Evolutionary conservation across 2,797 vertebrate genomes (phyloP).

Genomic region (Chiloscyllium punctatum): DNA sequence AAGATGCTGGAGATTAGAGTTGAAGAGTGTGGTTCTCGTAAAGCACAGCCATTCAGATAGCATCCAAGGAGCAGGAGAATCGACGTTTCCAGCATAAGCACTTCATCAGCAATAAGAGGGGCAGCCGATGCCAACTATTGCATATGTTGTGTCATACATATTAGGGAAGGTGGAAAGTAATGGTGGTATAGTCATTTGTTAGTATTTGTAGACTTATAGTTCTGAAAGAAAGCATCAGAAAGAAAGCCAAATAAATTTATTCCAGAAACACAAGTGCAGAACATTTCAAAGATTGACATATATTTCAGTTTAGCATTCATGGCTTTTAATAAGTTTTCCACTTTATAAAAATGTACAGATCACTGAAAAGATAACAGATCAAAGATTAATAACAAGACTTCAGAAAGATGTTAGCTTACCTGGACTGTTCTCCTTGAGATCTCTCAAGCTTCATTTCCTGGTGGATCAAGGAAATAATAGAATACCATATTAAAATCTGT

Average conservation of each 20-base stretch:
- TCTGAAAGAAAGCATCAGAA: background rate
- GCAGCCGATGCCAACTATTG: background rate
- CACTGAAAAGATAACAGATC: background rate
- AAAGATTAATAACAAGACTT: background rate
- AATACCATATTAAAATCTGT: background rate
- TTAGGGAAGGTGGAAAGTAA: background rate
- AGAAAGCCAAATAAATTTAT: background rate
- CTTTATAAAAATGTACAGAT: background rate
- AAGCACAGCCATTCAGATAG: too few species aligned
- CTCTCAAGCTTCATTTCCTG: background rate
- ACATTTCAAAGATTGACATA: background rate
- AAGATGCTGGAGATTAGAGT: too few species aligned
- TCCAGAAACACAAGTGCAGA: background rate
- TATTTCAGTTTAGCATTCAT: background rate
- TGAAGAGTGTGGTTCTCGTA: too few species aligned
- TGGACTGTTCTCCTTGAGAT: background rate
- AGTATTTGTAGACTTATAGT: background rate
- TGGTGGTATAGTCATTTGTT: background rate
- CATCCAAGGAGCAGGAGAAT: too few species aligned
- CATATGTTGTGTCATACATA: background rate
- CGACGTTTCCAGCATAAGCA: too few species aligned
- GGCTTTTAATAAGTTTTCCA: background rate
- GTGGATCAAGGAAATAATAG: background rate
- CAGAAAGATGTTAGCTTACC: background rate
- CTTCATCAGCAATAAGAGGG: too few species aligned